Evolutionary conservation across 2,888 invertebrate genomes (phyloP).

Genomic region (Catocala nupta): DNA sequence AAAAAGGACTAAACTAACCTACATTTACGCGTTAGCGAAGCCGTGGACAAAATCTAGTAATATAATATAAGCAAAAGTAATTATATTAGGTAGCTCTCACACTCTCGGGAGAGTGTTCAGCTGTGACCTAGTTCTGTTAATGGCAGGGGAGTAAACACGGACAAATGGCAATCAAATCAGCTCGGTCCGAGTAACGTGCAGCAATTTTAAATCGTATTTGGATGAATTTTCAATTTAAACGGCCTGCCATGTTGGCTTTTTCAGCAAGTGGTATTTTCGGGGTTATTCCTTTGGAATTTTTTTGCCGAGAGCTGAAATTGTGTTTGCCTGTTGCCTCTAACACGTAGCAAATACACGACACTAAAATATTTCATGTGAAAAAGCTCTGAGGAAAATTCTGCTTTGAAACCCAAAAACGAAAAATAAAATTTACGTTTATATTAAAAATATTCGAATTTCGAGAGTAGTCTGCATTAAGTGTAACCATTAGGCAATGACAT

Average conservation of each 20-base stretch:
- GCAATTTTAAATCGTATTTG: slow-evolving; percentile 13
- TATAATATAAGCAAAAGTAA: slow-evolving; percentile 12
- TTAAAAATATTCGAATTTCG: background rate
- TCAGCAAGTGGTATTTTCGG: background rate
- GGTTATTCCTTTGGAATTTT: background rate
- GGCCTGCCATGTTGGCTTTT: background rate
- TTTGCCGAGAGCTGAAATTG: background rate
- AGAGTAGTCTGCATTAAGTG: background rate
- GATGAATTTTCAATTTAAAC: slow-evolving; percentile 7
- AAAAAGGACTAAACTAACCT: no score
- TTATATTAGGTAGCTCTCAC: slow-evolving; percentile 4
- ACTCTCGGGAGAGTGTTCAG: slow-evolving; percentile 19
- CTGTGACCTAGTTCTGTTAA: slow-evolving; percentile 23
- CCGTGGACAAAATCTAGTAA: no score
- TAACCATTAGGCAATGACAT: slow-evolving; percentile 5
- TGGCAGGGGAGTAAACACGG: slow-evolving; percentile 20
- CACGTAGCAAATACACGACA: background rate
- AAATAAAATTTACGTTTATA: background rate
- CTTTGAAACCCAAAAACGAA: background rate
- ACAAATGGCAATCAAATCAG: slow-evolving; percentile 25
- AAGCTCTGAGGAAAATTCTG: background rate
- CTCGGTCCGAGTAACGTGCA: slow-evolving; percentile 8
- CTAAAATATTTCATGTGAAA: background rate
- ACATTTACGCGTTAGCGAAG: no score
- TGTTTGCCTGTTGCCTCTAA: background rate